phyloP scores from a whole-genome alignment of 2,797 vertebrate species.

The Limosa lapponica region DNA sequence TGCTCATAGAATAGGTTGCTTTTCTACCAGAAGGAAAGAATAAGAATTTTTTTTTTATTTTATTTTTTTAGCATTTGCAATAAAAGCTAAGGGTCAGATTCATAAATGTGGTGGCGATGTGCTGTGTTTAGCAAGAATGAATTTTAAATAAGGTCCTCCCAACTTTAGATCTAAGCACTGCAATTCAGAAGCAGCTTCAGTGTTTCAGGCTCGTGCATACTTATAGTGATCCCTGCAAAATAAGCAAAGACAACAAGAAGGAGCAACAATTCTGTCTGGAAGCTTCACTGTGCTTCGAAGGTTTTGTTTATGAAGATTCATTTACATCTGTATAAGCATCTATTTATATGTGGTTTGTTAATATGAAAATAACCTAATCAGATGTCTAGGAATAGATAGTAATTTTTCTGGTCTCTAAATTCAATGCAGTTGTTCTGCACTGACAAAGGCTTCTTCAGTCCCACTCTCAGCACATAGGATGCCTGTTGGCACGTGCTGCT shows the following conservation, averaged over 20 bases:
- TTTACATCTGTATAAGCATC: background rate
- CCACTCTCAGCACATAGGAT: background rate
- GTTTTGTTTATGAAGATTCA: background rate
- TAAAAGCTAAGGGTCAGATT: background rate
- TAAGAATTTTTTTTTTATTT: background rate
- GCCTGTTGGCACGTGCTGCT: background rate
- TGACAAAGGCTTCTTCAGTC: background rate
- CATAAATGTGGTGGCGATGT: rapidly evolving
- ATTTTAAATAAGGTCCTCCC: background rate
- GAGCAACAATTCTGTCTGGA: background rate
- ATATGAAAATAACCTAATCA: background rate
- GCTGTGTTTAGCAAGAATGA: background rate
- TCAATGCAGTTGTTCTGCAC: background rate
- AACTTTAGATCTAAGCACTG: background rate
- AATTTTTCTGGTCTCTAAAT: background rate
- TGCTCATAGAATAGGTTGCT: background rate
- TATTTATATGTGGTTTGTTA: background rate
- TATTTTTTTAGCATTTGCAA: background rate
- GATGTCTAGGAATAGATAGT: background rate
- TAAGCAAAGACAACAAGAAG: background rate
- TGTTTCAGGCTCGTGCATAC: background rate
- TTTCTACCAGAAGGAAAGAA: background rate
- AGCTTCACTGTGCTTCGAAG: background rate
- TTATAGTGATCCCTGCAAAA: background rate
- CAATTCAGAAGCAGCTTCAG: background rate